Percentiles rank a stretch among this genome's conserved stretches.
phyloP scores from a whole-genome alignment of 23 tunicate species.

The Corella eumyota region DNA sequence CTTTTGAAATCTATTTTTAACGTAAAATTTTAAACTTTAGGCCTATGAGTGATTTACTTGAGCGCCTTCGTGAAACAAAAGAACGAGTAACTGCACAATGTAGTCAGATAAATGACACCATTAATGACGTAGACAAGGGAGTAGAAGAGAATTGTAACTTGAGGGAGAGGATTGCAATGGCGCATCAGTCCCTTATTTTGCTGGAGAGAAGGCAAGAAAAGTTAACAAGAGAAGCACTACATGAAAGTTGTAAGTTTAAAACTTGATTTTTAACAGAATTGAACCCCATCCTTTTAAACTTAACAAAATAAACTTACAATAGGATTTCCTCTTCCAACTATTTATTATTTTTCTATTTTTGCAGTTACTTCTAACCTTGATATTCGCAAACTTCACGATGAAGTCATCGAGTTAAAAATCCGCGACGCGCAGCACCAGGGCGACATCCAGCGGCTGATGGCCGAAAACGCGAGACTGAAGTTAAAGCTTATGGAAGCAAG shows the following conservation, averaged over 20 bases:
- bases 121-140: conserved; percentile 17
- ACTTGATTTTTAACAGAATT: too few species aligned
- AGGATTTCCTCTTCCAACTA: too few species aligned
- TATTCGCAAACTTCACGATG: conserved; percentile 38
- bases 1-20: too few species aligned
- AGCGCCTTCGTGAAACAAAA: conserved; percentile 12
- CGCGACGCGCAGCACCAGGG: conserved; percentile 49
- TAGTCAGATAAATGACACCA: conserved; percentile 7
- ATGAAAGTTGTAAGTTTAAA: conserved; percentile 41
- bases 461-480: conserved; percentile 40
- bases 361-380: conserved; percentile 38
- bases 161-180: conserved; percentile 40
- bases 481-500: conserved; percentile 34
- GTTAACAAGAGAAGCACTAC: conserved; percentile 41
- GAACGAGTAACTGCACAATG: background rate
- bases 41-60: conserved; percentile 2
- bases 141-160: conserved; percentile 12
- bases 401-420: conserved; percentile 37
- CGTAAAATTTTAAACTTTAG: too few species aligned
- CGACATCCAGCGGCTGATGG: conserved; percentile 40
- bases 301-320: too few species aligned
- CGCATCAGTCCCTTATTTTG: conserved; percentile 43
- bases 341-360: conserved; percentile 6
- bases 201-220: conserved; percentile 53
- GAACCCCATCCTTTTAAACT: too few species aligned